Evolutionary conservation across 2,888 invertebrate genomes (phyloP), one percentile per base, ranked within the genome.

Genomic region (Drosophila birchii): DNA sequence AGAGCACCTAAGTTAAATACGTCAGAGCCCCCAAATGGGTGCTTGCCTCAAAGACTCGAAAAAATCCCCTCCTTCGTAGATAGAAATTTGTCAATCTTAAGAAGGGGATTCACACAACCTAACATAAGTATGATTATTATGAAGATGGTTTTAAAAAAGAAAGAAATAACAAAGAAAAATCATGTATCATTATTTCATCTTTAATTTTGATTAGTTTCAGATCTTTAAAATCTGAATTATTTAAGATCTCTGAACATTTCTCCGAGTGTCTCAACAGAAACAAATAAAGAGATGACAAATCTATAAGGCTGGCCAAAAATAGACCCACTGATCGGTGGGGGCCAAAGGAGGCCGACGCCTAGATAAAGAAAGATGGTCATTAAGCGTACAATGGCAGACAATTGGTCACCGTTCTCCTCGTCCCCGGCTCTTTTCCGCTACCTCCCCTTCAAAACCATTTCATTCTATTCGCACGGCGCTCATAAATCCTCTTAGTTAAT

Each of bases 401-500:
- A 84, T 68, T 84, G 89, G 89, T 84, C 84, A 84, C 89, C 89
- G 79, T 62, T 3, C 26, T 26, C 54, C 57, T 51, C 72, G 54
- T 36, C 38, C 18, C 23, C 23, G 49, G 32, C 29, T 36, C 60
- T 34, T 45, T 16, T 32, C 36, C 55, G 55, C 29, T 14, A 36
- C 49, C 43, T 34, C 12, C 57, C 36, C 64, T n/a, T n/a, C 20
- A 20, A 49, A 18, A 3, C 39, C 36, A 43, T 32, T 8, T 39
- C 16, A 18, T 43, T 47, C 55, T 61, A 57, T 56, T 68, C 68
- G 41, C 73, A 73, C 82, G 80, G 78, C 61, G 78, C 81, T 84
- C 87, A 89, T 84, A 89, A 84, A 84, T 84, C 89, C 88, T 87
- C 82, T 78, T 89, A 84, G 84, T 84, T 84, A 84, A 84, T 84